Base-by-base conservation (phyloP, 2,888 invertebrate genomes). In the Diplazon laetatorius region DNA sequence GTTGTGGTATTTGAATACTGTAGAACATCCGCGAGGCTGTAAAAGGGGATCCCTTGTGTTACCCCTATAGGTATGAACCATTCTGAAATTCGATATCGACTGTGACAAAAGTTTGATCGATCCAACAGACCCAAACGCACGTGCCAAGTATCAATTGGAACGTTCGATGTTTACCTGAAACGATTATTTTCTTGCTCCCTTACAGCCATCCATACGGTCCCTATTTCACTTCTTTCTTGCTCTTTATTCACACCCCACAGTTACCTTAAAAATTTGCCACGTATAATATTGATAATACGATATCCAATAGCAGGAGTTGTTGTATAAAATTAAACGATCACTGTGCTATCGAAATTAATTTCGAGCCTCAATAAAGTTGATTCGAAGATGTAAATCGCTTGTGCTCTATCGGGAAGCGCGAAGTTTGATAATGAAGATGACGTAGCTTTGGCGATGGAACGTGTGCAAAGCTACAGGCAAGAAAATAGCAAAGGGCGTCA, bases 401-500 rank as follows among this genome's bases (percentile, higher is more conserved):
- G 42, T 46, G 35, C 18, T 48, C 35, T 57, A 65, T 46, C 16
- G 72, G 75, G 68, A 57, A 76, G 72, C 63, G 62, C 35, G 76
- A 79, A 79, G 68, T 79, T 79, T 72, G 37, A 39, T 50, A 66
- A 62, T 30, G 39, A 70, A 50, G 42, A 57, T 46, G 55, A 52
- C 50, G 62, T 37, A 68, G 16, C 46, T 69, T 42, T 59, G 69
- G 70, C 39, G 60, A 76, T 65, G 69, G 73, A 57, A 68, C 80
- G 80, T 68, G 78, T 66, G 62, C 76, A 72, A 72, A 50, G 69
- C 66, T 69, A 57, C 66, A 69, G 74, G 9, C 46, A 72, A 25
- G 62, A 82, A 82, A 82, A 46, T 78, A 42, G 55, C 68, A 48
- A 79, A 72, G 79, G 84, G 83, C 86, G 85, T 85, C 84, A 82